Evolutionary conservation across 2,797 vertebrate genomes (phyloP), one percentile per base, ranked within the genome.

Genomic region (Dromococcyx pavoninus): DNA sequence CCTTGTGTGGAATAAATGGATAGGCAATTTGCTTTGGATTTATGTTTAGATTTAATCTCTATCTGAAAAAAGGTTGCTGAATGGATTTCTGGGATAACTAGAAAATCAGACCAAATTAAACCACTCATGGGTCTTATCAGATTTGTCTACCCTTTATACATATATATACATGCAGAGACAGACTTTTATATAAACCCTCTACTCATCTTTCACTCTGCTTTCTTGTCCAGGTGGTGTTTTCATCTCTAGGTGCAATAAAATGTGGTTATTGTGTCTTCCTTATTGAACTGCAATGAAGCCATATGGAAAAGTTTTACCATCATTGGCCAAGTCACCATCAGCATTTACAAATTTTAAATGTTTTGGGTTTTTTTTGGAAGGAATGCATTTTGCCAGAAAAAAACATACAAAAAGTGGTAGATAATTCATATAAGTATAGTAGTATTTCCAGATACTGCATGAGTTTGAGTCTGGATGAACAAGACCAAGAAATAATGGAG

Each of bases 21-120:
- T 88, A 74, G 23, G 22, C 43, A 95, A 33, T 78, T 93, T 95
- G 57, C 43, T 93, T 80, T 72, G 15, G 65, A 62, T 91, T 91
- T 89, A 60, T 56, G 33, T 86, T 92, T 62, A 67, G 80, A 88
- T 81, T 92, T 80, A 89, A 86, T 85, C 62, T 85, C 69, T 17
- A 64, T 88, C 43, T 56, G 43, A 72, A 80, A 84, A 94, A 87
- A 44, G 3, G 11, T 21, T 43, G 9, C 48, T 84, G 25, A 89
- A 16, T 62, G 11, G 21, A 66, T 95, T 95, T 91, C 75, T 83
- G 56, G 14, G 39, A 71, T 81, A 89, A 91, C 70, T 78, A 91
- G 82, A 77, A 91, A 92, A 86, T 53, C 46, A 78, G 21, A 75
- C 23, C 41, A 84, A 74, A 80, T 84, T 51, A 95, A 91, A 71